Evolutionary conservation across 1,140 invertebrate species (phyloP).

Genomic region (Zaprionus ghesquierei): DNA sequence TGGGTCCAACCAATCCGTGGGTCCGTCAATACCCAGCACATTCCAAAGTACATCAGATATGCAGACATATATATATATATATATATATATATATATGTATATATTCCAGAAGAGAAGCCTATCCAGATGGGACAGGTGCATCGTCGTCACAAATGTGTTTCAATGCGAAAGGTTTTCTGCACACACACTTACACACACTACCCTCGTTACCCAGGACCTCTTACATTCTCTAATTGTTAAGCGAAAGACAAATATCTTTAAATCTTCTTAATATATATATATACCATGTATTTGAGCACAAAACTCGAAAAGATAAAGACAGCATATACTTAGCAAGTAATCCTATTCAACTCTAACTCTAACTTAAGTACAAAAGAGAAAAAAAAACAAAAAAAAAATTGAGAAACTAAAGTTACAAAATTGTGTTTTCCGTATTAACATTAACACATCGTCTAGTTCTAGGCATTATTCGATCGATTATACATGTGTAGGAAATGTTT

Average conservation of each 20-base stretch:
- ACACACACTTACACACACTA: constrained; percentile 3
- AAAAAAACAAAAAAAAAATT: constrained; percentile 17
- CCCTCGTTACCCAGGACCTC: constrained; percentile 36
- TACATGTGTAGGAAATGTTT: constrained; percentile 68
- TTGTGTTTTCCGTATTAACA: constrained; percentile 70
- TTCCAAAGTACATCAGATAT: constrained; percentile 54
- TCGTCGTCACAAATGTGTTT: constrained; percentile 46
- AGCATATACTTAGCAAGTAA: constrained; percentile 60
- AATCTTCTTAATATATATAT: constrained; percentile 56
- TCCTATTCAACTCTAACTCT: constrained; percentile 63
- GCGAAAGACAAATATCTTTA: constrained; percentile 51
- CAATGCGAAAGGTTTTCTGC: constrained; percentile 23
- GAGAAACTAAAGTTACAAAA: constrained; percentile 34
- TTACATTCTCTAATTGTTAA: constrained; percentile 39
- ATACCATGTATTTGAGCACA: constrained; percentile 57
- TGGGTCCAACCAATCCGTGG: constrained; percentile 31
- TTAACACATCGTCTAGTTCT: constrained; percentile 60
- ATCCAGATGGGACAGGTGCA: not conserved
- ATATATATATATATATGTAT: no score
- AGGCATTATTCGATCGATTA: constrained; percentile 77
- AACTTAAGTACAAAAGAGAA: constrained; percentile 29
- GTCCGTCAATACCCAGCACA: constrained; percentile 49
- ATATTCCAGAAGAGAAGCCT: constrained; percentile 1
- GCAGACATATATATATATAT: not conserved
- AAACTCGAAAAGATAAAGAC: constrained; percentile 36